These are phyloP conservation scores for Sebastes diaconus DNA, from an alignment of 2,797 vertebrate genomes.

Conservation along the genomic window DNA sequence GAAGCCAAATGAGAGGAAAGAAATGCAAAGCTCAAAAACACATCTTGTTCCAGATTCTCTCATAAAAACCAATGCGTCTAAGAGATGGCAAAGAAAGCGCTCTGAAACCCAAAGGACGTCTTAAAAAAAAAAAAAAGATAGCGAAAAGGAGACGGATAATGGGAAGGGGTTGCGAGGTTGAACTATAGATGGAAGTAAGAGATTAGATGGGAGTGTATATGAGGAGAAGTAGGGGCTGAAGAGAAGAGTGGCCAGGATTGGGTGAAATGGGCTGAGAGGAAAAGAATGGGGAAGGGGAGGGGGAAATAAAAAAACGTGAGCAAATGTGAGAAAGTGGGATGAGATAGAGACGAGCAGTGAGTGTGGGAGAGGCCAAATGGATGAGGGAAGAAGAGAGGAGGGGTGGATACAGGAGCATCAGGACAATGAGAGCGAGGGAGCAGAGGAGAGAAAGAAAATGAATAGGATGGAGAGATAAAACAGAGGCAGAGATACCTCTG, in stretches of 20 bases:
- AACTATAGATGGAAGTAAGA: conserved; percentile 12
- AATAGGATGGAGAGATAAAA: conserved; percentile 27
- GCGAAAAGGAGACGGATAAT: conserved; percentile 10
- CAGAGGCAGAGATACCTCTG: conserved; percentile 17
- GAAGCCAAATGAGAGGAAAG: conserved; percentile 39
- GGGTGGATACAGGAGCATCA: not conserved
- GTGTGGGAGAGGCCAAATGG: conserved; percentile 12
- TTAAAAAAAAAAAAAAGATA: not conserved
- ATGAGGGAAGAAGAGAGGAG: not conserved
- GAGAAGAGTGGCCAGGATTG: not conserved
- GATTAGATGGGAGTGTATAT: not conserved
- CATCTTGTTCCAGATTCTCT: conserved; percentile 54
- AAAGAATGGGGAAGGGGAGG: not conserved
- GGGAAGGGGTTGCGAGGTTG: conserved; percentile 1
- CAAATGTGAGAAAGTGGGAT: conserved; percentile 13
- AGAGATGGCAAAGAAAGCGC: conserved; percentile 32
- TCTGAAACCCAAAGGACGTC: conserved; percentile 26
- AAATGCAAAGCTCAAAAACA: conserved; percentile 57
- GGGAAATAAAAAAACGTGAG: not conserved
- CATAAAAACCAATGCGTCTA: conserved; percentile 19
- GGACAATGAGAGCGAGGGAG: conserved; percentile 23
- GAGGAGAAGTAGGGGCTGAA: not conserved
- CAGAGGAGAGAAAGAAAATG: conserved; percentile 14
- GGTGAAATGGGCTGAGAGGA: not conserved
- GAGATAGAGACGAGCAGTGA: not conserved